Conservation (phyloP, 2,888 invertebrate species). For the Pogonocherus hispidulus region DNA sequence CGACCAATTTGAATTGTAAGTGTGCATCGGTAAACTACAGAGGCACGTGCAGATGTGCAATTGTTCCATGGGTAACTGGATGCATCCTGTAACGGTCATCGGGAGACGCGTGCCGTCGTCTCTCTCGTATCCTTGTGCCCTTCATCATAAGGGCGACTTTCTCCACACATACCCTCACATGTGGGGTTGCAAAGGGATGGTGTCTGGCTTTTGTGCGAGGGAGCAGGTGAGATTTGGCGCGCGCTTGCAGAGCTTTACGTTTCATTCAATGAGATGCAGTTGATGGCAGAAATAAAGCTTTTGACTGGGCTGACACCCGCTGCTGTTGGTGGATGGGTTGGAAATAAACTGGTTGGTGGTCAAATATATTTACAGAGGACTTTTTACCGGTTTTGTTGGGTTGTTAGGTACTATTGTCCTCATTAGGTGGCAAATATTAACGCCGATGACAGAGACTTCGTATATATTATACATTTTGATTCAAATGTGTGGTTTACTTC, state of each 20-base stretch:
- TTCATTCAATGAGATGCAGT: conserved; percentile 41
- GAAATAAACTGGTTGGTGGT: conserved; percentile 24
- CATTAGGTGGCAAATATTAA: background rate
- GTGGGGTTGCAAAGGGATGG: conserved; percentile 57
- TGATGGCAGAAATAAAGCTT: conserved; percentile 42
- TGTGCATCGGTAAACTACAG: conserved; percentile 29
- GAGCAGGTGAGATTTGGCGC: conserved; percentile 61
- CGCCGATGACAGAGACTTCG: background rate
- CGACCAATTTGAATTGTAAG: conserved; percentile 21
- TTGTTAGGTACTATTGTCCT: background rate
- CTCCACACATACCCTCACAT: conserved; percentile 47
- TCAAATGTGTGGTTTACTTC: too few relatives aligned
- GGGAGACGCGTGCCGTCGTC: conserved; percentile 63
- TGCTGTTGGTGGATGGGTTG: conserved; percentile 24
- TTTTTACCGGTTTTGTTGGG: conserved; percentile 9
- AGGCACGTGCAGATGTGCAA: conserved; percentile 65
- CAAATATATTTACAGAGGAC: background rate
- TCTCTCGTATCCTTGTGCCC: conserved; percentile 41
- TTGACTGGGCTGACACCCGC: conserved; percentile 43
- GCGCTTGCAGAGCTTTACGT: conserved; percentile 50
- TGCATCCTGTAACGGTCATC: conserved; percentile 65
- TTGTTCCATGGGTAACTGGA: conserved; percentile 57
- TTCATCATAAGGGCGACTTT: conserved; percentile 48
- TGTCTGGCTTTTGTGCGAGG: conserved; percentile 53
- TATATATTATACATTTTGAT: too few relatives aligned